Conservation (phyloP, 2,113 vertebrate species). For the Perca schrenkii region DNA sequence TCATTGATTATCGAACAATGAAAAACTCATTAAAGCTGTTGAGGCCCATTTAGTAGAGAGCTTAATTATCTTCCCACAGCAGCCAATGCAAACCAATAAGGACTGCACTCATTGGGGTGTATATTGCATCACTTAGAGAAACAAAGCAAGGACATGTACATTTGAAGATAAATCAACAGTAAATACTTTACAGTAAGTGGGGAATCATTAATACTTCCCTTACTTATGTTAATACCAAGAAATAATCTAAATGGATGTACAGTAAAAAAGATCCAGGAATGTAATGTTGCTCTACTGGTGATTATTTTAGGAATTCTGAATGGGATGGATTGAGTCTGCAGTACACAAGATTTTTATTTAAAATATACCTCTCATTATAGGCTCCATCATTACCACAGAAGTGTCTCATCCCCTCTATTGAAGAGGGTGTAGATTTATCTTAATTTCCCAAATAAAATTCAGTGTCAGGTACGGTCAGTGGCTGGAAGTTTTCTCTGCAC, state of each 20-base stretch:
- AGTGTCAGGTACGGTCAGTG: not conserved
- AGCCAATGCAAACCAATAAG: slow-evolving; percentile 10
- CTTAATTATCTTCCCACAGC: slow-evolving; percentile 44
- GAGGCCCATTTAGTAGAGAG: slow-evolving; percentile 44
- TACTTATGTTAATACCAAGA: not conserved
- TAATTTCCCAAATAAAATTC: not conserved
- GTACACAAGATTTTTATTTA: not conserved
- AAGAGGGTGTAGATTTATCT: not conserved
- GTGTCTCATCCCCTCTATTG: not conserved
- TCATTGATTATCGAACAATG: slow-evolving; percentile 55
- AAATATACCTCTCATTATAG: not conserved
- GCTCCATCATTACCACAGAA: not conserved
- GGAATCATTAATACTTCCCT: not conserved
- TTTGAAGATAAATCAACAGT: not conserved
- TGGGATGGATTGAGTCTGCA: not conserved
- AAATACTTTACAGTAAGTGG: not conserved
- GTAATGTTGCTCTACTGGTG: not conserved
- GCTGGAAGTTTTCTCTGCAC: slow-evolving; percentile 1
- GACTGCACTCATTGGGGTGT: not conserved
- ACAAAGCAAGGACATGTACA: slow-evolving; percentile 1
- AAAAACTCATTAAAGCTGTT: slow-evolving; percentile 60
- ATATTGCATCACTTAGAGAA: not conserved
- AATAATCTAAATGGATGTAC: not conserved
- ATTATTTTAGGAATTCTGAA: not conserved
- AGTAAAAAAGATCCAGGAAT: not conserved